Evolutionary conservation across 2,888 invertebrate species (phyloP), one percentile per base, ranked within the genome.

Genomic region (Amorpha juglandis): DNA sequence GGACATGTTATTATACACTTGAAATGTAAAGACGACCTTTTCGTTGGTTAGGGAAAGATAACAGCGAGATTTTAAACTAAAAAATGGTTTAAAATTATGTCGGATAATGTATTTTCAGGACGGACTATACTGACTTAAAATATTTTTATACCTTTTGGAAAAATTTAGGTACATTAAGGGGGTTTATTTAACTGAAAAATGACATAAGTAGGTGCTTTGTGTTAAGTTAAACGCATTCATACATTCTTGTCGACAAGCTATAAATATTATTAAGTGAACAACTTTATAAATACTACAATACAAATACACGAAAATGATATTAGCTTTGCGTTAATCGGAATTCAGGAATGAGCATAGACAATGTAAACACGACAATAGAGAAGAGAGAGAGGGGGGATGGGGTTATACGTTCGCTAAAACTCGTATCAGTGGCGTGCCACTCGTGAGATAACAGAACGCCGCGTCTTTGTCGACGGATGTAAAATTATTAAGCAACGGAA

Each of bases 351-450:
- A 90, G 83, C 88, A 90, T 86, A 91, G 90, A 91, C 91, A 93
- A 92, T 91, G 91, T 90, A 90, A 91, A 91, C 87, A 90, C 85
- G 88, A 93, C 92, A 93, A 93, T 92, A 83, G 91, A 74, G 82
- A 75, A 79, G 81, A 81, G 86, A 85, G 45, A 45, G 45, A 45
- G 45, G 73, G 71, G 81, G 83, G 84, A 85, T 6, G 48, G 47
- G 16, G 16, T n/a, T 50, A 19, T 9, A 50, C 50, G 86, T 79
- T 84, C 86, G 82, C 81, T 81, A 80, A 78, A 82, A 82, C 86
- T 90, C 88, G 84, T 90, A 91, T 91, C 91, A 84, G 84, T 80
- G 79, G 90, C 84, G 90, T 92, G 92, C 82, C 89, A 89, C 88
- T 83, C 87, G 86, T 80, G 87, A 89, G 92, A 92, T 92, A 92